phyloP scores from a whole-genome alignment of 1,140 invertebrate genomes.

The Zaprionus inermis region DNA sequence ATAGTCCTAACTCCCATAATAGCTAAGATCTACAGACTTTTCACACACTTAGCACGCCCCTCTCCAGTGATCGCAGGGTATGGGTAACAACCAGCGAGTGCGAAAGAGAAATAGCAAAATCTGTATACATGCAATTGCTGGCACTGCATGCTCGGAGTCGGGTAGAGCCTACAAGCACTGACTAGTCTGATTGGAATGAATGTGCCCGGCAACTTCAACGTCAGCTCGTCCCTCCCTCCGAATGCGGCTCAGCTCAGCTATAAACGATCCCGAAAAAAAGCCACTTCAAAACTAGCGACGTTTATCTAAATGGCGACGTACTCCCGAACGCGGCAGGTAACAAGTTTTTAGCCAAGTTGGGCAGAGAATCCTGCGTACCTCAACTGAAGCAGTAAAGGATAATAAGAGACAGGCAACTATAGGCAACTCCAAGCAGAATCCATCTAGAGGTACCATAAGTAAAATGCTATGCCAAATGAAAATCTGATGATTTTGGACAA shows the following conservation, averaged over 20 bases:
- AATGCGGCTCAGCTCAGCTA: not conserved
- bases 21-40: too few relatives aligned
- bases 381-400: too few relatives aligned
- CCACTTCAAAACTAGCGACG: slow-evolving; percentile 13
- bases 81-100: not conserved
- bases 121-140: slow-evolving; percentile 37
- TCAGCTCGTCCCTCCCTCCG: not conserved
- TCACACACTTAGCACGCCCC: too few relatives aligned
- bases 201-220: slow-evolving; percentile 5
- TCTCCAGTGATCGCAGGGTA: too few relatives aligned
- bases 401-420: too few relatives aligned
- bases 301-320: slow-evolving; percentile 25
- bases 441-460: too few relatives aligned
- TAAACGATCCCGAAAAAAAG: slow-evolving; percentile 2
- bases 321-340: slow-evolving; percentile 29
- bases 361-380: not conserved
- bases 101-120: slow-evolving; percentile 2
- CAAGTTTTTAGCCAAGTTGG: slow-evolving; percentile 41
- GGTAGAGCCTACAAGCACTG: slow-evolving; percentile 30
- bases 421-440: too few relatives aligned
- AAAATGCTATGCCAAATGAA: too few relatives aligned
- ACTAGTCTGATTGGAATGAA: slow-evolving; percentile 43
- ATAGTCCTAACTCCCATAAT: too few relatives aligned
- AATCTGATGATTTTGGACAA: too few relatives aligned
- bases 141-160: slow-evolving; percentile 4